Percentiles rank a stretch among this genome's conserved stretches.
Evolutionary conservation across 1,140 invertebrate species (phyloP).

Genomic region (Pectinophora gossypiella): DNA sequence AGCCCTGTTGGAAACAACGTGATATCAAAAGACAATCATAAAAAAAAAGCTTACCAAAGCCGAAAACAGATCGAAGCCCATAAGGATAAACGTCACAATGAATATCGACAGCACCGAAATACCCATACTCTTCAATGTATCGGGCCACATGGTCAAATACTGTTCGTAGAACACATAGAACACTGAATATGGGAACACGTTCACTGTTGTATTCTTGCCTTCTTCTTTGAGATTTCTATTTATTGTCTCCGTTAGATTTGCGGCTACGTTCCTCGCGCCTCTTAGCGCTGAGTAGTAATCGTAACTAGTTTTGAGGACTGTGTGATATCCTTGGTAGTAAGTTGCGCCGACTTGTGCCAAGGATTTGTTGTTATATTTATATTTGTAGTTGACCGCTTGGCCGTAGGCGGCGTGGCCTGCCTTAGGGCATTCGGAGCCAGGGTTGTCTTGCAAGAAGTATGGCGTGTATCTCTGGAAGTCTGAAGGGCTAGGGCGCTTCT

Average conservation of each 20-base stretch:
- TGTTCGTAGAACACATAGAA: conserved; percentile 99
- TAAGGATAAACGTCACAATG: conserved; percentile 93
- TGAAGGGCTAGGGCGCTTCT: conserved; percentile 76
- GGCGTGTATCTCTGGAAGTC: conserved; percentile 90
- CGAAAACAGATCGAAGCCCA: conserved; percentile 97
- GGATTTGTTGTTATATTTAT: conserved; percentile 36
- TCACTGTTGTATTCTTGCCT: conserved; percentile 75
- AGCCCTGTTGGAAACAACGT: too few relatives aligned
- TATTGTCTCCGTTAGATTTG: conserved; percentile 89
- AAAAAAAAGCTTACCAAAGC: conserved; percentile 49
- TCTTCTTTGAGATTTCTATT: conserved; percentile 75
- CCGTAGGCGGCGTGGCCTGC: conserved; percentile 90
- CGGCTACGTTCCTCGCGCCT: conserved; percentile 85
- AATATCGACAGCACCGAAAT: conserved; percentile 95
- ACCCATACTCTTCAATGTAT: conserved; percentile 90
- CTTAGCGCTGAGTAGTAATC: conserved; percentile 95
- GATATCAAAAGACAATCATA: not conserved
- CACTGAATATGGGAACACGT: conserved; percentile 98
- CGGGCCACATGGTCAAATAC: conserved; percentile 96
- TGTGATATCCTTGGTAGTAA: conserved; percentile 97
- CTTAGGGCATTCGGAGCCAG: conserved; percentile 87
- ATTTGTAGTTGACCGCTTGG: conserved; percentile 79
- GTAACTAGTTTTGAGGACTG: conserved; percentile 91
- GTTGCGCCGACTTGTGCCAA: conserved; percentile 78
- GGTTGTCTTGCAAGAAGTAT: conserved; percentile 95